phyloP scores from a whole-genome alignment of 2,113 vertebrate genomes.

The Lepisosteus oculatus region DNA sequence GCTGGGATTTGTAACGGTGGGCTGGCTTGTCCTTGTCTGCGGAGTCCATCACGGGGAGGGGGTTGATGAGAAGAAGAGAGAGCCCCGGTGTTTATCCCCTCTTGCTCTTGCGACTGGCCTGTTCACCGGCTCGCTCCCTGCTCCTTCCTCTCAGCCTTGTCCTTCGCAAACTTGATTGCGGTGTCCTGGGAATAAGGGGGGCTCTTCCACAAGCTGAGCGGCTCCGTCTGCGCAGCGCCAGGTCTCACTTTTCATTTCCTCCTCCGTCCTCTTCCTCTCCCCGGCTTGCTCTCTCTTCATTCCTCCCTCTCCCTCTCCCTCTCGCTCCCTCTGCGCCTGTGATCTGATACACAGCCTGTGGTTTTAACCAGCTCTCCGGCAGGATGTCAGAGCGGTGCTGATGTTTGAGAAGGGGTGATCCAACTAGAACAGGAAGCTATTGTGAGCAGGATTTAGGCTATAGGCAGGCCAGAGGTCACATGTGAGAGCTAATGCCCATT shows the following conservation, averaged over 20 bases:
- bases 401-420: slow-evolving; percentile 67
- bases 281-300: slow-evolving; percentile 31
- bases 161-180: slow-evolving; percentile 36
- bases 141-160: slow-evolving; percentile 24
- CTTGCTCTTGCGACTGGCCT: slow-evolving; percentile 18
- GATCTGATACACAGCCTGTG: slow-evolving; percentile 4
- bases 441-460: slow-evolving; percentile 76
- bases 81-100: slow-evolving; percentile 19
- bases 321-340: slow-evolving; percentile 10
- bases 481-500: slow-evolving; percentile 72
- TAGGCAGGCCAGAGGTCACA: slow-evolving; percentile 74
- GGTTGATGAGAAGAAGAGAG: slow-evolving; percentile 13
- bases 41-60: neutral
- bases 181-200: slow-evolving; percentile 46
- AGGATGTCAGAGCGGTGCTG: slow-evolving; percentile 53
- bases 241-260: slow-evolving; percentile 29
- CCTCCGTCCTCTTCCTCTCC: slow-evolving; percentile 25
- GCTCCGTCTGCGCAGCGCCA: slow-evolving; percentile 47
- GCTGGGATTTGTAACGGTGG: neutral
- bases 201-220: slow-evolving; percentile 44
- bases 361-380: slow-evolving; percentile 56
- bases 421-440: slow-evolving; percentile 78
- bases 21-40: too few species aligned
- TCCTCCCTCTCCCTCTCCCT: slow-evolving; percentile 32
- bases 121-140: slow-evolving; percentile 3